Evolutionary conservation across 2,888 invertebrate species (phyloP).

Genomic region (Eulithis testata): DNA sequence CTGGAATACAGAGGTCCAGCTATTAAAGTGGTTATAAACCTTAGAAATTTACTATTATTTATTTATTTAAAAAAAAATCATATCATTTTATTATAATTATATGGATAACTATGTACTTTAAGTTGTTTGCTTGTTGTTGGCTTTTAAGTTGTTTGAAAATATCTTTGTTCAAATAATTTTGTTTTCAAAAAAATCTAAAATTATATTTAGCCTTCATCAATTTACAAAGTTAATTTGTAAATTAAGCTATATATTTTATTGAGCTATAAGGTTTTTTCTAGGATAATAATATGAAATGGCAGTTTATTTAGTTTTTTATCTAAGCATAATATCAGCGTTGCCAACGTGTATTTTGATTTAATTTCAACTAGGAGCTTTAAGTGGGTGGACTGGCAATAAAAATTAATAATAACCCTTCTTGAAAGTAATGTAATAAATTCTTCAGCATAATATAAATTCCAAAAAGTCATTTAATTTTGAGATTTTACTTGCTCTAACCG

Average conservation of each 20-base stretch:
- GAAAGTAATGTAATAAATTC: too few relatives aligned
- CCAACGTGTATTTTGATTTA: background rate
- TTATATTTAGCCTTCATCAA: too few relatives aligned
- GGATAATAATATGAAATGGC: background rate
- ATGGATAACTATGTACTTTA: too few relatives aligned
- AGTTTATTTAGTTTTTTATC: background rate
- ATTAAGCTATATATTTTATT: too few relatives aligned
- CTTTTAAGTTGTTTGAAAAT: background rate
- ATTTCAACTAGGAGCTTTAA: background rate
- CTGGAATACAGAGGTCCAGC: conserved; percentile 1
- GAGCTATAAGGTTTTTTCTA: background rate
- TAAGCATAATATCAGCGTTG: background rate
- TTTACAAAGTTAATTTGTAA: too few relatives aligned
- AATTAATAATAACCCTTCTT: background rate
- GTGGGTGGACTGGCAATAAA: background rate
- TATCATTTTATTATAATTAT: too few relatives aligned
- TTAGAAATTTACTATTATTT: too few relatives aligned
- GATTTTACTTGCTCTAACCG: too few relatives aligned
- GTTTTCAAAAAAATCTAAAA: background rate
- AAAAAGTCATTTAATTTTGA: too few relatives aligned
- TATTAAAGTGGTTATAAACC: background rate
- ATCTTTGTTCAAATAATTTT: background rate
- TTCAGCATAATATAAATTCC: too few relatives aligned
- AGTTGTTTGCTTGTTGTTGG: background rate
- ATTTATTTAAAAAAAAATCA: too few relatives aligned